Percentiles rank a stretch among this genome's conserved stretches.
Conservation (phyloP, 2,113 vertebrate species). For the Urocitellus parryii region DNA sequence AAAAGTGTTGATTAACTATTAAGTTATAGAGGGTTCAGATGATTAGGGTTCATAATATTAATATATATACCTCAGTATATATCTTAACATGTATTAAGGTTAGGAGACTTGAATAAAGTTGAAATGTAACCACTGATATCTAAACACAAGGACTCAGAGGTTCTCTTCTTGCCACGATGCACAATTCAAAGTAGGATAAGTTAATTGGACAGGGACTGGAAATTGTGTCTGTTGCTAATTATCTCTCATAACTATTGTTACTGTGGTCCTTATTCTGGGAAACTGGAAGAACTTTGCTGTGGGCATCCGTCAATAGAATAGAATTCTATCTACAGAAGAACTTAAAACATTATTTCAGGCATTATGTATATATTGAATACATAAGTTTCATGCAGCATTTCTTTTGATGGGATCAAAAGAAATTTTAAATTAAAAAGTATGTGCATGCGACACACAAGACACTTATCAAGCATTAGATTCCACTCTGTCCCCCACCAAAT, state of each 20-base stretch:
- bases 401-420: constrained; percentile 76
- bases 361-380: not conserved
- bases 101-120: not conserved
- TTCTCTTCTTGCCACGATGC: not conserved
- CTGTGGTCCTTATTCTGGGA: constrained; percentile 19
- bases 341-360: not conserved
- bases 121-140: constrained; percentile 6
- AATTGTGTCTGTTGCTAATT: constrained; percentile 27
- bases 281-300: constrained; percentile 3
- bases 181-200: constrained; percentile 35
- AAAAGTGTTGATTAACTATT: not conserved
- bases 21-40: not conserved
- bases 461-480: constrained; percentile 30
- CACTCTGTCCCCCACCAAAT: not conserved
- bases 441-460: constrained; percentile 60
- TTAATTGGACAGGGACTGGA: constrained; percentile 41
- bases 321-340: constrained; percentile 4
- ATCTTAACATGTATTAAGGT: not conserved
- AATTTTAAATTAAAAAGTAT: constrained; percentile 36
- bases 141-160: constrained; percentile 46
- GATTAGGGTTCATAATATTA: constrained; percentile 26
- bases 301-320: constrained; percentile 14
- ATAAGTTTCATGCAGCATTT: constrained; percentile 61
- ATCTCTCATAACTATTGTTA: constrained; percentile 34
- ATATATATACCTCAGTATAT: too few species aligned